Evolutionary conservation across 2,797 vertebrate genomes (phyloP), one percentile per base, ranked within the genome.

Genomic region (Lepus oiostolus): DNA sequence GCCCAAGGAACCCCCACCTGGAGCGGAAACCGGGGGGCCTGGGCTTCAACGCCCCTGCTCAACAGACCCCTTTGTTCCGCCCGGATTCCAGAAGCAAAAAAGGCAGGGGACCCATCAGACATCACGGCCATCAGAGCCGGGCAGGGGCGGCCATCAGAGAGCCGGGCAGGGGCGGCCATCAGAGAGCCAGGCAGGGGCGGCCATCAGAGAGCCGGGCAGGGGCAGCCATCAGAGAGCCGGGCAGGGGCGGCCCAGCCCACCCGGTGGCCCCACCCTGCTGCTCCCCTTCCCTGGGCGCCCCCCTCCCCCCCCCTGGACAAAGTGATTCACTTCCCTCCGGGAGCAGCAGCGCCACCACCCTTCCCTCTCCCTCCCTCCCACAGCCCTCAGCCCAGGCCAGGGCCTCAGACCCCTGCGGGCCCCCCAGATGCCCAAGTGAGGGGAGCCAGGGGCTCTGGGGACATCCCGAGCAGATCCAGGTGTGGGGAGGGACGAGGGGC

Each of bases 321-420:
- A 93, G 80, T 96, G 68, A 96, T 85, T 96, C 97, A 97, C 62
- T 97, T 98, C 98, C 98, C 38, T 2, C 83, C 86, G 93, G 96
- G 96, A 96, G 90, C 91, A 50, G 68, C 95, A 87, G 28, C 2
- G 2, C 72, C 30, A 50, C 60, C 47, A 0, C 2, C 81, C 90
- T 42, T 42, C 42, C 72, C 71, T 71, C 32, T 75, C 93, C 12
- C 62, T 8, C 83, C 76, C 86, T 50, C 62, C 90, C 13, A 3
- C 76, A 1, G 14, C 22, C 75, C 12, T 35, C 58, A 28, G 24
- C 0, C 5, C 17, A 19, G 30, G 19, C 32, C 10, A 2, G 63
- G 60, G 0, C 12, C 84, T 32, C 54, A 60, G 54, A 22, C 52
- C 35, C 58, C 24, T 0, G 9, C 22, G 13, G 28, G 35, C 26